phyloP scores from a whole-genome alignment of 1,140 invertebrate species.

The Pseudomyrmex sp. region DNA sequence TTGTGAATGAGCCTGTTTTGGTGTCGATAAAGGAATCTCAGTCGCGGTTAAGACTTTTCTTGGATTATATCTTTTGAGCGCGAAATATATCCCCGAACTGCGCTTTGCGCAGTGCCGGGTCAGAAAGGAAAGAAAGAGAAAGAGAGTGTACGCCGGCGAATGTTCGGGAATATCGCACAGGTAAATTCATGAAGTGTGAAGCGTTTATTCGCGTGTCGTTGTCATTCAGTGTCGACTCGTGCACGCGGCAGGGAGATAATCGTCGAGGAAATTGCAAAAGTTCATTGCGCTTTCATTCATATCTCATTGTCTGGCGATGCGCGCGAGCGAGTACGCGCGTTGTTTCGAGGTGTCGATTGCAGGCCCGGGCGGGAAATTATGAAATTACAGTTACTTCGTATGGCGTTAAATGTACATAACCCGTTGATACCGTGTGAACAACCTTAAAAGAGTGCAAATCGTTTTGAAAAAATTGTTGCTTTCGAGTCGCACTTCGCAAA shows the following conservation, averaged over 20 bases:
- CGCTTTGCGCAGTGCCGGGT: too few species aligned
- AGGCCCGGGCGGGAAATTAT: conserved; percentile 1
- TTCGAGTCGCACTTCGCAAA: too few species aligned
- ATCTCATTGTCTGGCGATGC: conserved; percentile 20
- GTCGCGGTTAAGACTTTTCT: too few species aligned
- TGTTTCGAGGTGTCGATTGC: conserved; percentile 34
- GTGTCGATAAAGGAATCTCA: neutral
- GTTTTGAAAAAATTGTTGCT: too few species aligned
- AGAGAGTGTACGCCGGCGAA: conserved; percentile 52
- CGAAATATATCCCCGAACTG: too few species aligned
- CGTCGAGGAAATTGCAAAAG: conserved; percentile 64
- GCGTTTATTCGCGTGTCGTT: conserved; percentile 29
- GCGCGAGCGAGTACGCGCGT: conserved; percentile 36
- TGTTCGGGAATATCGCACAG: conserved; percentile 66
- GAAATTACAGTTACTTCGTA: conserved; percentile 27
- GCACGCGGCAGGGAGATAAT: conserved; percentile 47
- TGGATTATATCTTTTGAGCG: too few species aligned
- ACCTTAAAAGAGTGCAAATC: too few species aligned
- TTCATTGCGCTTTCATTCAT: conserved; percentile 34
- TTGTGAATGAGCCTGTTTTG: conserved; percentile 18
- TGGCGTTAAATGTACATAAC: neutral
- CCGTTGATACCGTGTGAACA: neutral
- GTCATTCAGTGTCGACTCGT: conserved; percentile 17
- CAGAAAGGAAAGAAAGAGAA: neutral
- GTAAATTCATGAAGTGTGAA: conserved; percentile 66